Evolutionary conservation across 2,797 vertebrate genomes (phyloP).

Genomic region (Carduelis carduelis): DNA sequence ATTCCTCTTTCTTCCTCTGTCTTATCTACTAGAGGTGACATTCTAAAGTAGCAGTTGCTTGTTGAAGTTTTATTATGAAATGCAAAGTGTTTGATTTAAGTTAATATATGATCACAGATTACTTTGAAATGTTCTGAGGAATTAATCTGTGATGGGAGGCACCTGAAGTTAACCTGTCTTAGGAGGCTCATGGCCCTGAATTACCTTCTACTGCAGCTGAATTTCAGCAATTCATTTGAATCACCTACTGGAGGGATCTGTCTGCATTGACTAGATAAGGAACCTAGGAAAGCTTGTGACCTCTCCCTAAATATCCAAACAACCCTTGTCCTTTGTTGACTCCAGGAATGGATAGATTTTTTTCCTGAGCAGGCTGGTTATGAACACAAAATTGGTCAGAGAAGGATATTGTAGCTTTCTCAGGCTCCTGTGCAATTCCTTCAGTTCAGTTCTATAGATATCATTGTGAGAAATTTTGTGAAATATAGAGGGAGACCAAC

Average conservation of each 20-base stretch:
- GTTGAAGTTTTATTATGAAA: constrained; percentile 5
- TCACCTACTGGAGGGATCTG: neutral
- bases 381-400: neutral
- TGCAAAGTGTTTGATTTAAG: neutral
- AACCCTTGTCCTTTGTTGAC: neutral
- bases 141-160: neutral
- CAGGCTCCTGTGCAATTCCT: neutral
- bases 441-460: neutral
- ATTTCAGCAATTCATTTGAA: neutral
- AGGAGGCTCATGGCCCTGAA: neutral
- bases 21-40: neutral
- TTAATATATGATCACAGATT: constrained; percentile 1
- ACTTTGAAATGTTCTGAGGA: neutral
- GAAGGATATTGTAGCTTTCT: neutral
- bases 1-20: neutral
- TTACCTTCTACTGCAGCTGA: neutral
- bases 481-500: neutral
- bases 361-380: neutral
- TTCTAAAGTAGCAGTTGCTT: neutral
- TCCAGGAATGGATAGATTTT: neutral
- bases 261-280: neutral
- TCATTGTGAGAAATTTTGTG: neutral
- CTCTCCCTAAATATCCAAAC: neutral
- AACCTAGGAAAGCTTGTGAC: neutral
- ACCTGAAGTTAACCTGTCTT: neutral